phyloP scores from a whole-genome alignment of 2,888 invertebrate species.

The Stenotaenia linearis region DNA sequence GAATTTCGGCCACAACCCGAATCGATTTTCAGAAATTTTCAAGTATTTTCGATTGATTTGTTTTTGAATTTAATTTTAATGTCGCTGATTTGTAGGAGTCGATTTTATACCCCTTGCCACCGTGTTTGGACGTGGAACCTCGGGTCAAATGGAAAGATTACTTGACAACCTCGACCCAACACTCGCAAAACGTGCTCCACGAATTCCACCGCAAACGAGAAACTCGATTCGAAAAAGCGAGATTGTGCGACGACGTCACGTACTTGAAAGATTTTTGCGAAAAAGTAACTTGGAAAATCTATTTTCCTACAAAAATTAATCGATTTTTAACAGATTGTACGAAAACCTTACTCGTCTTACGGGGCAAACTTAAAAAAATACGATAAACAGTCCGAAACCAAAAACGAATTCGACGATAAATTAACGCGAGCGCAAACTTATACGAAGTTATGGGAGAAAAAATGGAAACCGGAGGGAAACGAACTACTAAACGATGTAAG shows the following conservation, averaged over 20 bases:
- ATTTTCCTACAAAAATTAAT: neutral
- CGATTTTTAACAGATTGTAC: neutral
- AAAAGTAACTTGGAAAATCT: neutral
- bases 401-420: neutral
- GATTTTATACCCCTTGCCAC: neutral
- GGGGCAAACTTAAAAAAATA: neutral
- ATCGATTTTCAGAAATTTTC: neutral
- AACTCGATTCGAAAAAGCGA: neutral
- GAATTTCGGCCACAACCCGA: neutral
- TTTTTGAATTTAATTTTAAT: neutral
- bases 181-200: neutral
- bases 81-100: neutral
- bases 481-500: neutral
- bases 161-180: neutral
- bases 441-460: neutral
- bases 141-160: neutral
- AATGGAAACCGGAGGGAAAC: neutral
- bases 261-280: neutral
- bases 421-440: neutral
- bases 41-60: neutral
- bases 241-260: neutral
- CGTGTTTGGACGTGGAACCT: neutral
- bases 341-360: neutral
- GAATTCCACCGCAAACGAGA: neutral
- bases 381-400: neutral